Evolutionary conservation across 2,113 vertebrate species (phyloP).

Genomic region (Alaudala cheleensis): DNA sequence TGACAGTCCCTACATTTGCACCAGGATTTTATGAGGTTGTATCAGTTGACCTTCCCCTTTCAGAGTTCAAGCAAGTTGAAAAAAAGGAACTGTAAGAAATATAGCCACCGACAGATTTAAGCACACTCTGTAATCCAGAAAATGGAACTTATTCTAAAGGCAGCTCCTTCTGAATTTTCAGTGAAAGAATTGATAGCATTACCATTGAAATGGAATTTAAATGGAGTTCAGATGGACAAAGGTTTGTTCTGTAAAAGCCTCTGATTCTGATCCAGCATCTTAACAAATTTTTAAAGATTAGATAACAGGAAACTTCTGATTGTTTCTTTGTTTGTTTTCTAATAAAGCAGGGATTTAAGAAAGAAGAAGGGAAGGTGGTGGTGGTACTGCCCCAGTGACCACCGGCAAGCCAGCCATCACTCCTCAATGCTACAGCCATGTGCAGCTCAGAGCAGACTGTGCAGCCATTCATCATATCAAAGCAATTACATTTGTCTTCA

Average conservation of each 20-base stretch:
- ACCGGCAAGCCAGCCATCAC: background rate
- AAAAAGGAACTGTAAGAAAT: constrained; percentile 25
- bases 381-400: background rate
- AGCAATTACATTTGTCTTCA: background rate
- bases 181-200: background rate
- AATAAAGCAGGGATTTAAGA: background rate
- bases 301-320: background rate
- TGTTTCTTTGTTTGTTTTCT: background rate
- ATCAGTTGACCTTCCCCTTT: constrained; percentile 26
- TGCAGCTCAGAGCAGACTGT: background rate
- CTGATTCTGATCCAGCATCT: background rate
- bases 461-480: background rate
- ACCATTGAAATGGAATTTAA: constrained; percentile 6
- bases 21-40: constrained; percentile 24
- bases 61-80: constrained; percentile 18
- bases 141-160: background rate
- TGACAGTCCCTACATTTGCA: constrained; percentile 24
- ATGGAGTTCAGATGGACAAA: background rate
- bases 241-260: background rate
- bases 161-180: background rate
- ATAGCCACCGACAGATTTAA: background rate
- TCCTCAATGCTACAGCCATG: background rate
- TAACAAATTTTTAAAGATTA: background rate
- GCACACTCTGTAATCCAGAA: background rate
- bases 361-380: background rate